These are phyloP conservation scores for Myotis daubentonii DNA, from an alignment of 2,797 vertebrate genomes.

Conservation along the genomic window DNA sequence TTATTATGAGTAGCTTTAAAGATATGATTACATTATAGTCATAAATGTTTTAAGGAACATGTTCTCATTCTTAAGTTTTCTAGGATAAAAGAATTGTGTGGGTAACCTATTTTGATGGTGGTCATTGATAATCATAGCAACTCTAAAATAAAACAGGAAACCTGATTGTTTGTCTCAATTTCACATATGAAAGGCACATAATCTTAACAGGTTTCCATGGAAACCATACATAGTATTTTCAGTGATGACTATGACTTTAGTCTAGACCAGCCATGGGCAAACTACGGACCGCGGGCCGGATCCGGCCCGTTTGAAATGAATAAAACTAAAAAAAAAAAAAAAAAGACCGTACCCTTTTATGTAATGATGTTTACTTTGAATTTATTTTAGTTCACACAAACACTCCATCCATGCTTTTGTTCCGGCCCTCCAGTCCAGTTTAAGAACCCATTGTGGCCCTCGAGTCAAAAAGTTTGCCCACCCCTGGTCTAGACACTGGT, in stretches of 20 bases:
- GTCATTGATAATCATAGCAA: background rate
- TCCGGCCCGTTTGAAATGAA: no score
- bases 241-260: background rate
- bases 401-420: no score
- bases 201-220: slow-evolving; percentile 5
- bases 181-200: background rate
- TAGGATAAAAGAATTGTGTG: background rate
- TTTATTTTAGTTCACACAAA: no score
- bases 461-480: no score
- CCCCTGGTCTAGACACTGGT: background rate
- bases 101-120: background rate
- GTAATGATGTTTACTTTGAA: no score
- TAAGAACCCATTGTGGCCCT: no score
- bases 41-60: background rate
- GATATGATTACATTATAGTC: background rate
- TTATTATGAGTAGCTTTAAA: background rate
- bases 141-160: slow-evolving; percentile 45
- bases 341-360: no score
- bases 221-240: background rate
- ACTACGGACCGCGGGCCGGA: no score
- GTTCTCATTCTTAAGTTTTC: background rate
- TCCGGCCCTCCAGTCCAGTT: no score
- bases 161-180: background rate
- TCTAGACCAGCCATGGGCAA: background rate
- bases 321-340: no score